Evolutionary conservation across 1,140 invertebrate genomes (phyloP), one percentile per base, ranked within the genome.

Genomic region (Muscidifurax raptorellus): DNA sequence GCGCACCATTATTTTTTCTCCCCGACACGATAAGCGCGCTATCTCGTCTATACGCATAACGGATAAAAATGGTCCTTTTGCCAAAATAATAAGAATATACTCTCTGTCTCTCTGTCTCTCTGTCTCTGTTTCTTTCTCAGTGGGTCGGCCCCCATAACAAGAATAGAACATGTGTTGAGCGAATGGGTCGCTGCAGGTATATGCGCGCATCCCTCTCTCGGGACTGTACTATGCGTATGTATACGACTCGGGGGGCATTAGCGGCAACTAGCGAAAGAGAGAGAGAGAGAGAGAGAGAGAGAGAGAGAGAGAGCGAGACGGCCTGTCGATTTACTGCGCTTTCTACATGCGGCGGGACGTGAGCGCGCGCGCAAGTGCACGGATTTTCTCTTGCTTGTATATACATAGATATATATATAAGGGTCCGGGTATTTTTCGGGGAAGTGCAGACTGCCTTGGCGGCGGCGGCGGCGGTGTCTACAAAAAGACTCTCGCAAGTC

Each of bases 351-450:
- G 52, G 22, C 18, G 52, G 52, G 4, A 59, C 52, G 30, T 30
- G 66, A 44, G 25, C 22, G 59, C 36, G 25, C 22, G 59, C 36
- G 72, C 78, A 64, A 80, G 69, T 76, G 80, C 84, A 64, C 67
- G 69, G 79, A 81, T 81, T 82, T 82, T 69, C 40, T n/a, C 22
- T 52, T 52, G n/a, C n/a, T n/a, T n/a, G n/a, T n/a, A n/a, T n/a
- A n/a, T n/a, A n/a, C n/a, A n/a, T n/a, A n/a, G n/a, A n/a, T n/a
- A n/a, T n/a, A n/a, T n/a, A n/a, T n/a, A 40, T 0, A 27, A 28
- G 30, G 40, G 78, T 40, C 28, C 2, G n/a, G 25, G 3, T 0
- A 27, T 30, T 81, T 81, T 81, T 72, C 67, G 40, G 69, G 44
- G 67, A 80, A 72, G 13, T 36, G 40, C 15, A 13, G 44, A 6